Conservation (phyloP, 2,888 invertebrate genomes). For the Eupithecia inturbata region DNA sequence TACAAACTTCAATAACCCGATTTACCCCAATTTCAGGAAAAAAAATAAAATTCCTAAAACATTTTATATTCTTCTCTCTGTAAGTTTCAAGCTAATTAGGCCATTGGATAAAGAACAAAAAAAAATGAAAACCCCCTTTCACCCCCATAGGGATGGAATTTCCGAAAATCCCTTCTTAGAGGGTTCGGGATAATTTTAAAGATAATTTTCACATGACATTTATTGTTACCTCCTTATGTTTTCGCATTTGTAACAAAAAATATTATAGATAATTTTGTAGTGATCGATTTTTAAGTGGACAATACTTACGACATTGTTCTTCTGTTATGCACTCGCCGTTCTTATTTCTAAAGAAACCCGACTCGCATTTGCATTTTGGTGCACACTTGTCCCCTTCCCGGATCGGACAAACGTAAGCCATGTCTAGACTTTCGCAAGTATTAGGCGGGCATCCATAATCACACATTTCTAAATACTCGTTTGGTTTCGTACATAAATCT, state of each 20-base stretch:
- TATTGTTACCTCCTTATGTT: background rate
- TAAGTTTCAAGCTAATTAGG: no score
- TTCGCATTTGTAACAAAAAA: background rate
- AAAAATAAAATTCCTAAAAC: no score
- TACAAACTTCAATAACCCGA: no score
- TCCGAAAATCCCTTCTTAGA: no score
- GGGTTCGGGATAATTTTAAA: no score
- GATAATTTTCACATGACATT: no score
- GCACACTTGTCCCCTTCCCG: slow-evolving; percentile 29
- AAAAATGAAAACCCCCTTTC: no score
- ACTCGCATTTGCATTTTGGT: slow-evolving; percentile 47
- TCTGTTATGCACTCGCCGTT: slow-evolving; percentile 44
- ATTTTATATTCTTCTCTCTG: no score
- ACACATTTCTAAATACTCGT: slow-evolving; percentile 25
- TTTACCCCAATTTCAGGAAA: no score
- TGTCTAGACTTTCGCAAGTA: slow-evolving; percentile 35
- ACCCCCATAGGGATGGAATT: no score
- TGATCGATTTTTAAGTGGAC: background rate
- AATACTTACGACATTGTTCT: slow-evolving; percentile 48
- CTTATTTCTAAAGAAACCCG: slow-evolving; percentile 41
- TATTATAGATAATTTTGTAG: background rate
- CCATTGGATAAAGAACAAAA: no score
- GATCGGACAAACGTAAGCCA: slow-evolving; percentile 26
- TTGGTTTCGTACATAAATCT: slow-evolving; percentile 18
- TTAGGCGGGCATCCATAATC: slow-evolving; percentile 30